phyloP scores from a whole-genome alignment of 2,797 vertebrate species.

The Helostoma temminkii region DNA sequence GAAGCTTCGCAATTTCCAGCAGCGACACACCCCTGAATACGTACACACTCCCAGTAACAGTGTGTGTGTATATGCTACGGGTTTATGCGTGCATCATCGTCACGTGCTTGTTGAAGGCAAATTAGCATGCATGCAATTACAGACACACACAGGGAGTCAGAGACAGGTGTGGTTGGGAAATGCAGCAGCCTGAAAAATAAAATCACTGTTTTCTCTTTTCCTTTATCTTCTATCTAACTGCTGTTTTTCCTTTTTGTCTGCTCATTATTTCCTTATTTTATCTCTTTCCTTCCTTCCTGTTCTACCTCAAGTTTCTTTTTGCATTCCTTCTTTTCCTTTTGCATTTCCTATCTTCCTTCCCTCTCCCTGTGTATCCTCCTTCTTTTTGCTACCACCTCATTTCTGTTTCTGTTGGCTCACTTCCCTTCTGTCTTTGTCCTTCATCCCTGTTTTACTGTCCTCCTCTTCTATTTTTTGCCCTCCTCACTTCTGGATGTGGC shows the following conservation, averaged over 20 bases:
- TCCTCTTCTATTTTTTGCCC: no score
- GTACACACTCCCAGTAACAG: background rate
- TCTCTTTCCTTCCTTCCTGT: background rate
- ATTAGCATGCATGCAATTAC: conserved; percentile 20
- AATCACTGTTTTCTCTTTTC: background rate
- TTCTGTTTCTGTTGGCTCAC: no score
- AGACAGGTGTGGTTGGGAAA: conserved; percentile 52
- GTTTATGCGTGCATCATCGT: conserved; percentile 19
- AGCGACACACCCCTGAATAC: conserved; percentile 32
- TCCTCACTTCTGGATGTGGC: no score
- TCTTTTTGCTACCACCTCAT: background rate
- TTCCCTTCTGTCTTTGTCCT: no score
- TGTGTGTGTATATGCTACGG: background rate
- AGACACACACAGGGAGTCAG: background rate
- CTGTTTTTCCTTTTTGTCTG: background rate
- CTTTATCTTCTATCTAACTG: background rate
- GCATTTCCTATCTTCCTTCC: background rate
- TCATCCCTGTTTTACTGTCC: no score
- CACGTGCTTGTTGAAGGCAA: background rate
- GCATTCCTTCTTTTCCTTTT: background rate
- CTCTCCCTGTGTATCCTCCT: background rate
- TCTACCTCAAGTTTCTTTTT: no score
- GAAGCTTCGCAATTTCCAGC: conserved; percentile 7
- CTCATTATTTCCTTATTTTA: conserved; percentile 1
- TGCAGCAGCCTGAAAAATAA: conserved; percentile 3